A percentile compares a stretch with the other conserved stretches of the same genome.
These are phyloP conservation scores for Idaea aversata DNA, from an alignment of 2,888 invertebrate species.

Conservation along the genomic window DNA sequence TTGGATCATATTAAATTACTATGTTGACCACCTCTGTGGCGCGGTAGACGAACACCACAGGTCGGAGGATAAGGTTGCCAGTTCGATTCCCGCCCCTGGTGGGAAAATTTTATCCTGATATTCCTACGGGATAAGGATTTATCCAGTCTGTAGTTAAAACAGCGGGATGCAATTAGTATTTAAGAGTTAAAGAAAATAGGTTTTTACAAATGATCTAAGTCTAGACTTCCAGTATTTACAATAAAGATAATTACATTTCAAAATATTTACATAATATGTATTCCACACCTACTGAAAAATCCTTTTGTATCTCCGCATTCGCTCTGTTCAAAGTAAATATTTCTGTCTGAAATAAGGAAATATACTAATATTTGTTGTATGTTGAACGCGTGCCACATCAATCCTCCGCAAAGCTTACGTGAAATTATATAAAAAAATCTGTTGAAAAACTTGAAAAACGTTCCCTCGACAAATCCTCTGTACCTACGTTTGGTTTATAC, in stretches of 20 bases:
- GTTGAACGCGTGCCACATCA: background rate
- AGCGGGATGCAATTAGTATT: too few relatives aligned
- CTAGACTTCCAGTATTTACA: background rate
- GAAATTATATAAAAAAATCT: slow-evolving; percentile 22
- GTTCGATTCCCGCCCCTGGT: too few relatives aligned
- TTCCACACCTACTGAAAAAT: background rate
- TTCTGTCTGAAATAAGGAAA: slow-evolving; percentile 1
- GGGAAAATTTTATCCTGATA: too few relatives aligned
- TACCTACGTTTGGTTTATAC: slow-evolving; percentile 17
- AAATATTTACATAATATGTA: slow-evolving; percentile 4
- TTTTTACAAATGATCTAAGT: too few relatives aligned
- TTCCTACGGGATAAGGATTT: too few relatives aligned
- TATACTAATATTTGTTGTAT: background rate
- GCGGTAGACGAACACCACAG: too few relatives aligned
- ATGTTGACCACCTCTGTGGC: too few relatives aligned
- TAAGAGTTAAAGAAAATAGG: too few relatives aligned
- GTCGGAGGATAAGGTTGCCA: too few relatives aligned
- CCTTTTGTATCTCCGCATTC: background rate
- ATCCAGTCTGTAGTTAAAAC: too few relatives aligned
- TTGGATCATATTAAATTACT: too few relatives aligned
- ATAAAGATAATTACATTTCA: background rate
- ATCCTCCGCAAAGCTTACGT: background rate
- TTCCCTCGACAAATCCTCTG: slow-evolving; percentile 19
- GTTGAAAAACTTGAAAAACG: slow-evolving; percentile 25
- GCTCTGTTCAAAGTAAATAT: background rate